Evolutionary conservation across 2,113 vertebrate species (phyloP), one percentile per base, ranked within the genome.

Genomic region (Megaleporinus macrocephalus): DNA sequence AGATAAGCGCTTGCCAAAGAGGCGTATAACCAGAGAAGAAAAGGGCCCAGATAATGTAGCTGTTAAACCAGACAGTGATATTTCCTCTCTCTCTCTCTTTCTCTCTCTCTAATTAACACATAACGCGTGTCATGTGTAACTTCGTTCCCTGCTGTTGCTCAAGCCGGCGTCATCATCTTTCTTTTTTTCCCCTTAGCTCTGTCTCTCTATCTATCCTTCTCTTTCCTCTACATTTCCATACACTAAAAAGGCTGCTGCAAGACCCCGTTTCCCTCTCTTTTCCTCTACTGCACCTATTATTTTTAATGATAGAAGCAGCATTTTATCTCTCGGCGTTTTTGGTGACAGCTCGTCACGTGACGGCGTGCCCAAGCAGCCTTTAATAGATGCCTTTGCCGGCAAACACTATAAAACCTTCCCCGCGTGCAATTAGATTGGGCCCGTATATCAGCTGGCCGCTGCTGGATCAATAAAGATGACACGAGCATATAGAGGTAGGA

Each of bases 381-480:
- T 82, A 84, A 92, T 89, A 89, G 89, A 92, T 80, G 89, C 88
- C 89, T 88, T 84, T 88, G 79, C 88, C 26, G 14, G 86, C 84
- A 89, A 86, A 84, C 69, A 18, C 84, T 84, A 90, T 92, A 90
- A 94, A 92, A 86, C 86, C 85, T 75, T 87, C 87, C 81, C 89
- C 90, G 90, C 90, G 86, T 83, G 90, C 91, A 92, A 90, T 92
- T 93, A 92, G 87, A 94, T 89, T 88, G 83, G 80, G 85, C 73
- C 86, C 26, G 85, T 93, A 93, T 86, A 93, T 94, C 92, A 94
- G 86, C 84, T 87, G n/a, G 41, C 82, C 69, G 79, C 33, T 78
- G 75, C 76, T 71, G 66, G 88, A 93, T 93, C 91, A 85, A 93
- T 93, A 91, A 91, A 92, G 88, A 88, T 91, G 89, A 89, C 90